Evolutionary conservation across 2,113 vertebrate genomes (phyloP).

Genomic region (Taurulus bubalis): DNA sequence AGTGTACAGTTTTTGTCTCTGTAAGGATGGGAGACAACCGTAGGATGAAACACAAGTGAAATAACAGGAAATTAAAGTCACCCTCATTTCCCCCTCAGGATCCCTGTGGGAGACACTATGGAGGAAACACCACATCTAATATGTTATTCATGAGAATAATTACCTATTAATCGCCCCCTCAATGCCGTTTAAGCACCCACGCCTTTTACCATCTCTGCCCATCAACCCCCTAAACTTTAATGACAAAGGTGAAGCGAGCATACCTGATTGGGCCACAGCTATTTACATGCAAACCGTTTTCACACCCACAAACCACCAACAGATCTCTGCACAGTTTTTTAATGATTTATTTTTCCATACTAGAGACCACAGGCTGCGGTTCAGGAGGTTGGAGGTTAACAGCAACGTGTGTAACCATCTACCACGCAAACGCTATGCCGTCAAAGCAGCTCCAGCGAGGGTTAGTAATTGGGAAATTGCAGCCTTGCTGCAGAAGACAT

Average conservation of each 20-base stretch:
- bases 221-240: slow-evolving; percentile 27
- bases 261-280: slow-evolving; percentile 6
- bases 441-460: slow-evolving; percentile 56
- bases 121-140: slow-evolving; percentile 29
- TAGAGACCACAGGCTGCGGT: slow-evolving; percentile 3
- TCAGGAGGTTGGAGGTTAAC: slow-evolving; percentile 38
- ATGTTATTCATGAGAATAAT: slow-evolving; percentile 34
- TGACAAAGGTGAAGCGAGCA: slow-evolving; percentile 21
- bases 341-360: background rate
- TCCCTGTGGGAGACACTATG: slow-evolving; percentile 21
- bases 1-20: background rate
- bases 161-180: slow-evolving; percentile 33
- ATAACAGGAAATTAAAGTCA: slow-evolving; percentile 46
- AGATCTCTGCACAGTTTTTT: background rate
- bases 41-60: slow-evolving; percentile 16
- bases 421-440: slow-evolving; percentile 28
- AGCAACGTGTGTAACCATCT: slow-evolving; percentile 27
- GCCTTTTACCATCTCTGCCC: slow-evolving; percentile 25
- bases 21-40: background rate
- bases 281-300: slow-evolving; percentile 37
- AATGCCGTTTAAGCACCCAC: background rate
- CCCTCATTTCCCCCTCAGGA: slow-evolving; percentile 15
- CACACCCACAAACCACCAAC: slow-evolving; percentile 6
- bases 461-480: slow-evolving; percentile 65
- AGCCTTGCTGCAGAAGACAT: slow-evolving; percentile 53